A percentile compares a stretch with the other conserved stretches of the same genome.
phyloP scores from a whole-genome alignment of 2,888 invertebrate species.

The Toxonevra muliebris region DNA sequence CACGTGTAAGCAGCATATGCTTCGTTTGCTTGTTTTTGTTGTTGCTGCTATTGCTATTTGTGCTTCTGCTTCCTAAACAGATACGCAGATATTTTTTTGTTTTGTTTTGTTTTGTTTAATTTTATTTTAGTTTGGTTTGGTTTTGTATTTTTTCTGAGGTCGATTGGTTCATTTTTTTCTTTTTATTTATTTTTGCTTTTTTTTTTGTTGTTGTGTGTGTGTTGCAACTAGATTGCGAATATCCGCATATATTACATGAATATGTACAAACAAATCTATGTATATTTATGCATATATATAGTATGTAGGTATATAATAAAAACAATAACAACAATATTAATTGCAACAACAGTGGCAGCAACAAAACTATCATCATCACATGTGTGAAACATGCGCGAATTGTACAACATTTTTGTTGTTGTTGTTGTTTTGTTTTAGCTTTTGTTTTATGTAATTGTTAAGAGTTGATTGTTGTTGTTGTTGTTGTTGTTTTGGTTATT shows the following conservation, averaged over 20 bases:
- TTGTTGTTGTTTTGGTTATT: no score
- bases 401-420: slow-evolving; percentile 12
- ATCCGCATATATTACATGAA: no score
- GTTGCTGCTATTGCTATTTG: not conserved
- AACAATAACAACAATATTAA: no score
- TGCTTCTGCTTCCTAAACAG: slow-evolving; percentile 11
- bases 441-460: slow-evolving; percentile 20
- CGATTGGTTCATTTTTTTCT: no score
- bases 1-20: slow-evolving; percentile 18
- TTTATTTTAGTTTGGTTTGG: no score
- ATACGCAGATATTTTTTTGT: slow-evolving; percentile 13
- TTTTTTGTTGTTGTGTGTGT: slow-evolving; percentile 37
- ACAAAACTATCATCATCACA: slow-evolving; percentile 24
- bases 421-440: no score
- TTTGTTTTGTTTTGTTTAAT: slow-evolving; percentile 36
- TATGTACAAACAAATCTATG: no score
- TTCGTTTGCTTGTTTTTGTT: not conserved
- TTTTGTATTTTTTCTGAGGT: no score
- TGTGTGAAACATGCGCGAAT: slow-evolving; percentile 22
- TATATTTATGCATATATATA: no score
- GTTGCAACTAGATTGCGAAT: slow-evolving; percentile 23
- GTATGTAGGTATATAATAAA: no score
- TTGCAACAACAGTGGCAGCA: slow-evolving; percentile 3
- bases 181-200: no score
- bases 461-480: not conserved